These are phyloP conservation scores for Sorex maritimensis DNA, from an alignment of 2,797 vertebrate genomes.

Conservation along the genomic window DNA sequence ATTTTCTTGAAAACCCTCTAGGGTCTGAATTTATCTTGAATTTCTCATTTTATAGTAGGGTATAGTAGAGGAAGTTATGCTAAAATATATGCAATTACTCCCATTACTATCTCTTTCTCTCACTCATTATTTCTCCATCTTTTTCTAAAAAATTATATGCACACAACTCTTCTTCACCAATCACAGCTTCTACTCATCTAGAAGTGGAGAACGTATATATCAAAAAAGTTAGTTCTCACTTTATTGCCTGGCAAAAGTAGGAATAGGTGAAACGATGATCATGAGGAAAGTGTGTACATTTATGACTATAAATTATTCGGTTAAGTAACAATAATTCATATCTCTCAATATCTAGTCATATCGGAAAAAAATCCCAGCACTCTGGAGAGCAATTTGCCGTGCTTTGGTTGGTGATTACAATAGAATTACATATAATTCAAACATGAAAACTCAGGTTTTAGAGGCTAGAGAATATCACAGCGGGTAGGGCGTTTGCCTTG, in stretches of 20 bases:
- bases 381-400: not conserved
- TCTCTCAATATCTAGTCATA: not conserved
- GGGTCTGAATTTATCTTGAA: not conserved
- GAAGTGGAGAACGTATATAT: not conserved
- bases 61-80: not conserved
- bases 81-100: not conserved
- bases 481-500: no score
- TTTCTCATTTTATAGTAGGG: slow-evolving; percentile 38
- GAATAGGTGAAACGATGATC: not conserved
- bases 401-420: not conserved
- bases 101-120: no score
- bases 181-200: not conserved
- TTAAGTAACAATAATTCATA: not conserved
- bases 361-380: not conserved
- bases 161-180: not conserved
- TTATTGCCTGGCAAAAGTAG: not conserved
- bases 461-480: no score
- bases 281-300: not conserved
- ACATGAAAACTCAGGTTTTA: no score
- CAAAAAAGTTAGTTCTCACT: not conserved
- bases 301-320: not conserved
- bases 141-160: no score
- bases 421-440: no score
- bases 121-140: no score
- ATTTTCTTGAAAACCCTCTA: not conserved